Evolutionary conservation across 2,888 invertebrate species (phyloP), one percentile per base, ranked within the genome.

Genomic region (Chymomyza amoena): DNA sequence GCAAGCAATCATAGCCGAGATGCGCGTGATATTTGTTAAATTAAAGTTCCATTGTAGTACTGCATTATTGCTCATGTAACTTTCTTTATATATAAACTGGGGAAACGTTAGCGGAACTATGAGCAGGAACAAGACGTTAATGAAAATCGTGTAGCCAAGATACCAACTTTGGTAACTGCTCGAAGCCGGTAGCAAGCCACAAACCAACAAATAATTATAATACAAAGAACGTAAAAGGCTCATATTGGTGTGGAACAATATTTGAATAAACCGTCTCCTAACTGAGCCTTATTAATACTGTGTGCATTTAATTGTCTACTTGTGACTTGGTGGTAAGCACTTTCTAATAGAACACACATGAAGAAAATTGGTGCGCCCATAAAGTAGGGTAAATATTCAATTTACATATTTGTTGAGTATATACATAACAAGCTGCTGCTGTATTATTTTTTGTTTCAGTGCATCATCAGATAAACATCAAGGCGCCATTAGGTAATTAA

Each of bases 41-140:
- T 72, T 6, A 6, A 70, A 65, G 59, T 56, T 64, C 69, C 73
- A 66, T 36, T 76, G 75, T 18, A 84, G 69, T 6, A 87, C 65
- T 7, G 79, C 68, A 60, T 84, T 79, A 45, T 73, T 36, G 5
- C 32, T 72, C 16, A 74, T 76, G 9, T 88, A 84, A 2, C 62
- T 67, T 1, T 45, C 13, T 13, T 45, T 36, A 6, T 69, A 4
- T 1, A 65, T 5, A 7, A 15, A 45, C 3, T 6, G 20, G 4
- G 72, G 71, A 0, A 73, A 4, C 50, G 71, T 64, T 0, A 25
- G 60, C n/a, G 69, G 73, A 0, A 76, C 16, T 54, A 61, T 71
- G 18, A 69, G 0, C 9, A 84, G 1, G 0, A 88, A 6, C 7
- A 64, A 1, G 3, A 5, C 10, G 3, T 64, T 54, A 0, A 78